phyloP scores from a whole-genome alignment of 2,797 vertebrate genomes.

The Gastrophryne carolinensis region DNA sequence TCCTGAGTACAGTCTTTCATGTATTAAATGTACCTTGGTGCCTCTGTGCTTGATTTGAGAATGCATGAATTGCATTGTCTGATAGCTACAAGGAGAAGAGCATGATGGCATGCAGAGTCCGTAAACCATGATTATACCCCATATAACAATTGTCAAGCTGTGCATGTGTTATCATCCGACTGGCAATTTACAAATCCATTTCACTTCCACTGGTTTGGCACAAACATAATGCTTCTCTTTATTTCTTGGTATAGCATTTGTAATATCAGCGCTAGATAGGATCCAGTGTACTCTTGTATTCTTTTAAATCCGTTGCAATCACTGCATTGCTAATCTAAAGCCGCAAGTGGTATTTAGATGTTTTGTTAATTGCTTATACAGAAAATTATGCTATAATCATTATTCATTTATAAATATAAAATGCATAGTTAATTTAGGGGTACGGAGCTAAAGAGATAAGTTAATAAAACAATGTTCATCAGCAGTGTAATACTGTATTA shows the following conservation, averaged over 20 bases:
- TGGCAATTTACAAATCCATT: not conserved
- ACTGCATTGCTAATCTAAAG: slow-evolving; percentile 18
- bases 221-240: not conserved
- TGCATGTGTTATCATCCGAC: not conserved
- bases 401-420: slow-evolving; percentile 11
- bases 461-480: no score
- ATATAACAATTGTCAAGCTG: not conserved
- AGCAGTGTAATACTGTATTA: no score
- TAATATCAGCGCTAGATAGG: not conserved
- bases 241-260: not conserved
- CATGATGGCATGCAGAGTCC: slow-evolving; percentile 8
- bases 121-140: not conserved
- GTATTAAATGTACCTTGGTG: not conserved
- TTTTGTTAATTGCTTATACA: slow-evolving; percentile 10
- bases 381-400: not conserved
- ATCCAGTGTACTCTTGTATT: not conserved
- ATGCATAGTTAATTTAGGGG: slow-evolving; percentile 5
- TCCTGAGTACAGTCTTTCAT: no score
- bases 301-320: slow-evolving; percentile 1
- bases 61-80: not conserved
- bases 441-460: no score
- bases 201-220: not conserved
- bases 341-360: slow-evolving; percentile 17
- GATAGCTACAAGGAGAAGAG: not conserved
- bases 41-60: not conserved